Percentiles rank a stretch among this genome's conserved stretches.
Conservation (phyloP, 2,797 vertebrate species). For the Chelonia mydas region DNA sequence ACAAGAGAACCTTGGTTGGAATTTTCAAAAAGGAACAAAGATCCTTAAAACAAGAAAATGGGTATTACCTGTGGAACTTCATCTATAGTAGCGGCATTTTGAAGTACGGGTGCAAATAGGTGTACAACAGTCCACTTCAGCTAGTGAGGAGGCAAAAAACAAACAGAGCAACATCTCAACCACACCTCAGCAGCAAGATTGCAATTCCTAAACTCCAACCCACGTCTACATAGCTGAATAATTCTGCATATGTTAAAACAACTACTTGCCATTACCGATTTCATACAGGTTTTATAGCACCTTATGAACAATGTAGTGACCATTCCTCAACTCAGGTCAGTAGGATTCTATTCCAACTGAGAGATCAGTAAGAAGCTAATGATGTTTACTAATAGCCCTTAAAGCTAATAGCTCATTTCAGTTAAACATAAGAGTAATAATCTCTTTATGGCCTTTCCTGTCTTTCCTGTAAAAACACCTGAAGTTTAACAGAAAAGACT, state of each 20-base stretch:
- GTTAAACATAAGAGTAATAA: conserved; percentile 57
- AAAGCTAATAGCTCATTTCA: conserved; percentile 63
- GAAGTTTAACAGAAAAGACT: not conserved
- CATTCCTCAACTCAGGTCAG: conserved; percentile 20
- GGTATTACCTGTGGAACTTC: not conserved
- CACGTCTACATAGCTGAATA: not conserved
- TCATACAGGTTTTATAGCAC: accelerated
- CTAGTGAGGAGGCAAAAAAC: not conserved
- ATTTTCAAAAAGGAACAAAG: not conserved
- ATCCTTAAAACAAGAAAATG: not conserved
- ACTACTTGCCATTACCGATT: not conserved
- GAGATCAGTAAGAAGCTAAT: conserved; percentile 63
- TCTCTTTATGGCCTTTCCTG: conserved; percentile 27
- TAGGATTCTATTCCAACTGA: conserved; percentile 48
- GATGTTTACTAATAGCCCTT: conserved; percentile 64
- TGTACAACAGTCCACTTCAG: not conserved
- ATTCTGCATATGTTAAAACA: not conserved
- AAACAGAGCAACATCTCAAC: not conserved
- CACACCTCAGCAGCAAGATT: not conserved
- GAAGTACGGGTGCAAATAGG: not conserved
- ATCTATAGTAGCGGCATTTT: not conserved
- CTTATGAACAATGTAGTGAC: not conserved
- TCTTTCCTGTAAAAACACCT: conserved; percentile 18
- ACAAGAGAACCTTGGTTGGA: not conserved
- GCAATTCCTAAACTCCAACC: not conserved